Conservation (phyloP, 2,888 invertebrate species). For the Oscheius sp. region DNA sequence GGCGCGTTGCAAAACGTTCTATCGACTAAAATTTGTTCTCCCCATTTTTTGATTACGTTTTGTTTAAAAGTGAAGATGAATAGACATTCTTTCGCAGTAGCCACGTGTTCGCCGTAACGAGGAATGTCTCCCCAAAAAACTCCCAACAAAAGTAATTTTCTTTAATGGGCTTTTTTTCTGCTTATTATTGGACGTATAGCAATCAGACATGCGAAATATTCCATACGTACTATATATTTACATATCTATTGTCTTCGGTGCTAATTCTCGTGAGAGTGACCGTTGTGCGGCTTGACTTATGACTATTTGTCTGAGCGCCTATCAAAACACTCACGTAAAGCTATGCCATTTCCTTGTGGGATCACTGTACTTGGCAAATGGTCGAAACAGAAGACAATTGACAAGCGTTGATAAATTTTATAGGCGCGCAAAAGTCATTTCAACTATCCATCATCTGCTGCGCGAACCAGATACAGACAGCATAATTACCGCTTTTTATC, state of each 20-base stretch:
- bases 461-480: not conserved
- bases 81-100: too few species aligned
- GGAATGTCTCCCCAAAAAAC: too few species aligned
- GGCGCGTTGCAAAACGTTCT: too few species aligned
- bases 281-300: constrained; percentile 14
- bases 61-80: too few species aligned
- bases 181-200: not conserved
- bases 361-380: not conserved
- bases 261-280: constrained; percentile 32
- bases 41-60: too few species aligned
- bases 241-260: constrained; percentile 14
- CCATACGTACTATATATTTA: not conserved
- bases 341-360: constrained; percentile 20
- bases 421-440: constrained; percentile 21
- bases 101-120: too few species aligned
- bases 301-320: constrained; percentile 21
- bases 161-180: too few species aligned
- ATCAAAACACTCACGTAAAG: constrained; percentile 31
- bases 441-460: constrained; percentile 19
- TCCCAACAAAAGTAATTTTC: too few species aligned
- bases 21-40: too few species aligned
- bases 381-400: not conserved
- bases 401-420: not conserved
- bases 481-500: too few species aligned
- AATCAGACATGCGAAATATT: not conserved